Evolutionary conservation across 23 tunicate genomes (phyloP), one percentile per base, ranked within the genome.

Genomic region (Diplosoma virens): DNA sequence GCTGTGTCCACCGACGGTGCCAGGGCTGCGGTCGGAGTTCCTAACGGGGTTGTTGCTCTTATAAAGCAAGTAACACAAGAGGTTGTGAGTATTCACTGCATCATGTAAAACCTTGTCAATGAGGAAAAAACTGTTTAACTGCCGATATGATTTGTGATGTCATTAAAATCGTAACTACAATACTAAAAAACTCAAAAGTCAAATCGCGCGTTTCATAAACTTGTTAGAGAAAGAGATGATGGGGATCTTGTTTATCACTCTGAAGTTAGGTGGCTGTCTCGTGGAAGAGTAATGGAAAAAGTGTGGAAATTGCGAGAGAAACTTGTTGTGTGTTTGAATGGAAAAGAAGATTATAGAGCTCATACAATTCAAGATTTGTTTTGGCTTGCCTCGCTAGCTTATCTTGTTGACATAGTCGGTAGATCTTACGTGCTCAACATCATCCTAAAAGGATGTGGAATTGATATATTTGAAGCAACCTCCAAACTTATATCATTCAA

Each of bases 191-290:
- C 75, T 32, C 82, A 30, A 45, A 81, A 81, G 63, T 55, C 71
- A 73, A 81, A 73, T 81, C 71, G 86, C 53, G 71, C 71, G 71
- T 75, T 73, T 81, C 56, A 81, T 81, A 71, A 81, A 81, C 80
- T 59, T 81, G 81, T 73, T 80, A 81, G 37, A 58, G 81, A 81
- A 72, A 71, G 71, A 73, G 71, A 59, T 71, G 79, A 37, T 58
- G 86, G 32, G 86, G 71, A 41, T 81, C 80, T 75, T 56, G 80
- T 55, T 75, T 75, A 75, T 26, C 86, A 81, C 71, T 81, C 78
- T 17, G 86, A n/a, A n/a, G 85, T 48, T 5, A 73, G 80, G 78
- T 80, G 85, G 85, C 81, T 76, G 28, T 76, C 81, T 58, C 81
- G 47, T 30, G 85, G 78, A 80, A 70, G 31, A 45, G 61, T 70